Evolutionary conservation across 2,888 invertebrate genomes (phyloP), one percentile per base, ranked within the genome.

Genomic region (Omphaloscelis lunosa): DNA sequence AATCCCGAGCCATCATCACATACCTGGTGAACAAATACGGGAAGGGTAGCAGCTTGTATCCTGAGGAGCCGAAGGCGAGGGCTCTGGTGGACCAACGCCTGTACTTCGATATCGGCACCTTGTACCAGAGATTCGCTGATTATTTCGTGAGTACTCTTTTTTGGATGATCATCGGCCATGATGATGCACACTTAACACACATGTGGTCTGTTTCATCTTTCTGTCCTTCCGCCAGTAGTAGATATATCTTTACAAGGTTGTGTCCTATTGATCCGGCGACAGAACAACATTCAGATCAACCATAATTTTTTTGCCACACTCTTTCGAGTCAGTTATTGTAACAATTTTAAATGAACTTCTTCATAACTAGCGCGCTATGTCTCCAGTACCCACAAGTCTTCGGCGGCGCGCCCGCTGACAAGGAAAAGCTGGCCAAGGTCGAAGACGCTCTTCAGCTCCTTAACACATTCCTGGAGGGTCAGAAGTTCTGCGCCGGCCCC

Each of bases 21-120:
- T 99, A 99, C 94, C 97, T 99, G 91, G 98, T 97, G 53, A 98
- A 98, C 94, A 98, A 98, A 91, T 99, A 99, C 92, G 98, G 98
- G 75, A 98, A 98, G 93, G 97, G 98, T 89, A 98, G 98, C 90
- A 95, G 97, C 0, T 95, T 99, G 61, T 98, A 98, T 93, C 99
- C 99, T 5, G 98, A 98, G 90, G 98, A 98, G 88, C 97, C 98
- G 12, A 97, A 98, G 91, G 97, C 97, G 86, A 97, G 98, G 59
- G 99, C 98, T 1, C 76, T 98, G 3, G 98, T 99, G 68, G 98
- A 99, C 94, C 98, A 98, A 91, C 97, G 98, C 75, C 94, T 99
- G 77, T 98, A 98, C 95, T 99, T 98, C 93, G 98, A 99, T 90
- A 97, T 98, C 91, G 98, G 98, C 41, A 98, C 98, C 0, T 95